These are phyloP conservation scores for Pomatostomus ruficeps DNA, from an alignment of 2,113 vertebrate genomes.

Conservation along the genomic window DNA sequence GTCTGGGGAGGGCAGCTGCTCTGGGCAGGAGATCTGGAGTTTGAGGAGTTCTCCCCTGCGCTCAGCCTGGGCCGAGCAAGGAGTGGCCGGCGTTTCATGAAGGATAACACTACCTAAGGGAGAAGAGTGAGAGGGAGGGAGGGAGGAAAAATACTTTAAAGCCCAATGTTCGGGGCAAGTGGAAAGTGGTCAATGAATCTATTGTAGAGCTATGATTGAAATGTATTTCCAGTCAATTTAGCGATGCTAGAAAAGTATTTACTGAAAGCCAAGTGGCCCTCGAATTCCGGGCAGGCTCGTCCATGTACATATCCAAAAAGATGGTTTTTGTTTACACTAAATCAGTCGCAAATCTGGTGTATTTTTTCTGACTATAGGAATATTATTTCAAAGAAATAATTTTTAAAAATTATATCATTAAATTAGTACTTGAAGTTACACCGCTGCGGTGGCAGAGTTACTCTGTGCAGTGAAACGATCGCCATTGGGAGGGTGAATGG, in stretches of 20 bases:
- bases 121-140: not conserved
- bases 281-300: slow-evolving; percentile 45
- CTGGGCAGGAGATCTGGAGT: not conserved
- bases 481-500: slow-evolving; percentile 72
- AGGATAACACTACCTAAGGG: slow-evolving; percentile 37
- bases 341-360: slow-evolving; percentile 72
- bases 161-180: not conserved
- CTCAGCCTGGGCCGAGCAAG: not conserved
- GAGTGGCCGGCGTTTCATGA: not conserved
- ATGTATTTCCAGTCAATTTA: slow-evolving; percentile 34
- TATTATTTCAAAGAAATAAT: slow-evolving; percentile 80
- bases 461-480: slow-evolving; percentile 55
- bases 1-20: not conserved
- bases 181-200: slow-evolving; percentile 47
- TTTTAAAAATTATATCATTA: slow-evolving; percentile 67
- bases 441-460: slow-evolving; percentile 63
- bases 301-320: slow-evolving; percentile 69
- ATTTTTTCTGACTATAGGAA: slow-evolving; percentile 77
- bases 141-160: slow-evolving; percentile 44
- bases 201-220: slow-evolving; percentile 38
- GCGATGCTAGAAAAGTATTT: slow-evolving; percentile 19
- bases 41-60: not conserved
- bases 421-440: slow-evolving; percentile 78
- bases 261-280: slow-evolving; percentile 61
- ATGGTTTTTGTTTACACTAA: slow-evolving; percentile 67